Evolutionary conservation across 2,797 vertebrate genomes (phyloP), one percentile per base, ranked within the genome.

Genomic region (Ciconia nigra): DNA sequence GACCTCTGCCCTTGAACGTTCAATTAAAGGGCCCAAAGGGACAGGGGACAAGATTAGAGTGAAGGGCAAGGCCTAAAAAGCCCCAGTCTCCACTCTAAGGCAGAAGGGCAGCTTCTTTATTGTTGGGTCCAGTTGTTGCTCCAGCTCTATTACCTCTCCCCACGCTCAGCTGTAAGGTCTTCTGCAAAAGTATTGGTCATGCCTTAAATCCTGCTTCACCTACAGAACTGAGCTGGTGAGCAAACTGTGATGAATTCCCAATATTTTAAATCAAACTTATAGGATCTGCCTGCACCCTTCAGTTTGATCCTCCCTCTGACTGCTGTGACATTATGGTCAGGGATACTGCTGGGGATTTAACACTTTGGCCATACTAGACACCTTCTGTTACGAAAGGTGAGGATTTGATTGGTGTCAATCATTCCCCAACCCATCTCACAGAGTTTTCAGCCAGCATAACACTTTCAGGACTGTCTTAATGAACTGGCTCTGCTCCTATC

Each of bases 321-420:
- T 97, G 80, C 49, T 35, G 70, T 88, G 80, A 96, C 73, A 59
- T 63, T 44, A 6, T 61, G 93, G 62, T 44, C 80, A 78, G 80
- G 86, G 55, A 83, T 90, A 84, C 63, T 93, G 81, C 91, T 83
- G 44, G 55, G 93, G 66, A 92, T 90, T 95, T 96, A 94, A 89
- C 3, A 1, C 24, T 73, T 84, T 54, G 90, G 83, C 73, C 83
- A 37, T 67, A 77, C 51, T 5, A 93, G 83, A 67, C 41, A 63
- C 59, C 55, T 94, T 97, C 97, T 95, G 82, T 44, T 91, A 87
- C 1, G 42, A 89, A 96, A 92, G 87, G 69, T 77, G 49, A 91
- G 47, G 69, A 85, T 95, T 97, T 98, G 97, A 98, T 95, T 98
- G 98, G 86, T 96, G 97, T 96, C 97, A 97, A 91, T 98, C 97